Conservation (phyloP, 2,888 invertebrate genomes). For the Phalera bucephala region DNA sequence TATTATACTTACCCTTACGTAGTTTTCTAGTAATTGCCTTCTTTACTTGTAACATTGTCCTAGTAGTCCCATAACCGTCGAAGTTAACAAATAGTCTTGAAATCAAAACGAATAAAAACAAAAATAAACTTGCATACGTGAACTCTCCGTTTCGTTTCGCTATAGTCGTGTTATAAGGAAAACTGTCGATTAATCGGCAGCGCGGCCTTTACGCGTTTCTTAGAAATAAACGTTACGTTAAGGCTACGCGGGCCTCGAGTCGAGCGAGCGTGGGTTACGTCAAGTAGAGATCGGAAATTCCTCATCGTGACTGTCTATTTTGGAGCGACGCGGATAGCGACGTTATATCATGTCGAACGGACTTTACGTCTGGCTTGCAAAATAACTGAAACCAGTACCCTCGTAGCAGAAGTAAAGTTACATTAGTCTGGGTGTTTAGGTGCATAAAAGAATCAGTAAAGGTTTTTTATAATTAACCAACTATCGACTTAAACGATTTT, state of each 20-base stretch:
- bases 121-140: no score
- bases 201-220: constrained; percentile 47
- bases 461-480: not conserved
- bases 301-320: constrained; percentile 52
- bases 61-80: no score
- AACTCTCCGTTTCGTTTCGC: no score
- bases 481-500: constrained; percentile 5
- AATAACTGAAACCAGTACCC: not conserved
- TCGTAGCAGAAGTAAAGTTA: no score
- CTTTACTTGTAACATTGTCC: no score
- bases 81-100: no score
- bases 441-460: not conserved
- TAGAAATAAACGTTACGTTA: constrained; percentile 38
- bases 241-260: constrained; percentile 34
- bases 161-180: no score
- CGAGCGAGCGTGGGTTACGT: constrained; percentile 44
- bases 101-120: no score
- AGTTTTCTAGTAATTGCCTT: no score
- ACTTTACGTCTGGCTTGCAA: not conserved
- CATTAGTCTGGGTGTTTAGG: not conserved
- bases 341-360: constrained; percentile 1
- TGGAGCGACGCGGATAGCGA: constrained; percentile 15
- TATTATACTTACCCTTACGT: no score
- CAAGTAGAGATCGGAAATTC: constrained; percentile 52
- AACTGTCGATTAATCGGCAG: constrained; percentile 28